These are phyloP conservation scores for Calvadosia cruxmelitensis DNA, from an alignment of 30 jellyfish, hydroid and myxozoan species.

Conservation along the genomic window DNA sequence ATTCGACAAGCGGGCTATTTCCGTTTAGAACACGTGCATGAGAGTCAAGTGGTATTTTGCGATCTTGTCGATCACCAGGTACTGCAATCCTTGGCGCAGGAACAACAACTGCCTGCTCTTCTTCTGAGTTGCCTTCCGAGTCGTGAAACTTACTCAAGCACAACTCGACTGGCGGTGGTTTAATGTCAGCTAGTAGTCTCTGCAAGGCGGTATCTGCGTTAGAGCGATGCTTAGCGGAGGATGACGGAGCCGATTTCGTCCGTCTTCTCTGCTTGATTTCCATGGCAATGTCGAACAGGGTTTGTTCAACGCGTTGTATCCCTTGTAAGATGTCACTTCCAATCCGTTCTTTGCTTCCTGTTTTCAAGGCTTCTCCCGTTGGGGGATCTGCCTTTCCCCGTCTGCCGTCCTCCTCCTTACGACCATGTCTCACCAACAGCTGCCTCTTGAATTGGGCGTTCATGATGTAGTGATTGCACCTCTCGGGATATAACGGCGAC, in stretches of 20 bases:
- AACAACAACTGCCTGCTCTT: neutral
- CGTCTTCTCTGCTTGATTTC: neutral
- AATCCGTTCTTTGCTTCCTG: neutral
- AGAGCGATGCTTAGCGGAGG: neutral
- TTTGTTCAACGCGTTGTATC: neutral
- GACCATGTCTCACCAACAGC: neutral
- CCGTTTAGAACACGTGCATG: too few relatives aligned
- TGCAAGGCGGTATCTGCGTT: neutral
- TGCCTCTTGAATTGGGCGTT: neutral
- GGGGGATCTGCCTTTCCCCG: neutral
- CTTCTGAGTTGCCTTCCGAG: neutral
- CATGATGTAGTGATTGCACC: neutral
- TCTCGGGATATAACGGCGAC: neutral
- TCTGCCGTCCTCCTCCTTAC: too few relatives aligned
- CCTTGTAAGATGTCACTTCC: neutral
- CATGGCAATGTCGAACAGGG: neutral
- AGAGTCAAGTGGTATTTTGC: too few relatives aligned
- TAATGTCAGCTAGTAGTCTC: neutral
- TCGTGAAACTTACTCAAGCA: neutral
- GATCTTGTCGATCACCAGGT: too few relatives aligned
- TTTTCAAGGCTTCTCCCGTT: neutral
- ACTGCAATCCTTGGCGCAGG: neutral
- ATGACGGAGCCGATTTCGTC: neutral
- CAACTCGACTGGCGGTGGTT: neutral
- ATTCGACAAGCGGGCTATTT: too few relatives aligned